Evolutionary conservation across 2,113 vertebrate species (phyloP).

Genomic region (Uropsilus gracilis): DNA sequence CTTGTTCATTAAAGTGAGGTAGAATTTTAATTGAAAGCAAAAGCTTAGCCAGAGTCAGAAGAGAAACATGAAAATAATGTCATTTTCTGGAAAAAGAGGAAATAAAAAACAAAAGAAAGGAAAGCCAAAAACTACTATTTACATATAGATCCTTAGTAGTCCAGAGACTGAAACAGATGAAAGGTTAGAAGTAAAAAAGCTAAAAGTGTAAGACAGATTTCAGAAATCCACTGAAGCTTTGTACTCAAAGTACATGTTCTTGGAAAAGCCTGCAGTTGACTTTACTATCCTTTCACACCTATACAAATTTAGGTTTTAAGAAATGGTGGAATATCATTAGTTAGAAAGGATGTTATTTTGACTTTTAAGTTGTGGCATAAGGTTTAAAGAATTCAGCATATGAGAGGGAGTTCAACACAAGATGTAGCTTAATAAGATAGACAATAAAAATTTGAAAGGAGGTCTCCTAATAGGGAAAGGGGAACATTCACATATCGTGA

Average conservation of each 20-base stretch:
- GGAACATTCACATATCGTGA: neutral
- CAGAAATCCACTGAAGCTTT: neutral
- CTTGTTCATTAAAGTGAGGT: neutral
- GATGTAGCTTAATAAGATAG: neutral
- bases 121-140: neutral
- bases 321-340: neutral
- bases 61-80: neutral
- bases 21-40: neutral
- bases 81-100: neutral
- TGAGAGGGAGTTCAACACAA: neutral
- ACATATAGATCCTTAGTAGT: neutral
- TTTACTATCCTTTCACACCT: neutral
- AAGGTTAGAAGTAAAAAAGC: neutral
- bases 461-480: neutral
- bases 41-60: neutral
- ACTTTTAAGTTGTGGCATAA: neutral
- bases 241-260: neutral
- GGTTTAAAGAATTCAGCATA: neutral
- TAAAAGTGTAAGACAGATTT: neutral
- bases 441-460: constrained; percentile 2
- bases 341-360: neutral
- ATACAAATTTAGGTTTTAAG: neutral
- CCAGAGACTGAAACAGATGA: neutral
- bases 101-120: neutral
- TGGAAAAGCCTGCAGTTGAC: neutral